Base-by-base conservation (phyloP, 1,140 invertebrate species). In the Campoletis sonorensis region DNA sequence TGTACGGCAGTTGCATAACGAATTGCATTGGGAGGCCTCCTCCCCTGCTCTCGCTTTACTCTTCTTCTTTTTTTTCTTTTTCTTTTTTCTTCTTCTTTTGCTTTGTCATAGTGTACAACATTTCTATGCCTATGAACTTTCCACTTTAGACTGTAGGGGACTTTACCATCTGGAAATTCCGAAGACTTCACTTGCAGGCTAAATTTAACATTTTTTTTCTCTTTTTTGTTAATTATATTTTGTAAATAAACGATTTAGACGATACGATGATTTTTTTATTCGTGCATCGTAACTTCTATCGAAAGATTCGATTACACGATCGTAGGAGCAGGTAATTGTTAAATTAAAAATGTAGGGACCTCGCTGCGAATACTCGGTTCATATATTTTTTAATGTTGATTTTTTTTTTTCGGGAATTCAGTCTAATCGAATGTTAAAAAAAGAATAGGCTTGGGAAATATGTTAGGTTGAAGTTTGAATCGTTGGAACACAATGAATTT, bases 1-100 rank as follows among this genome's bases (percentile, higher is more conserved):
- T 70, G 67, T 33, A 70, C 27, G 70, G 80, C 61, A 67, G 83
- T 89, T 87, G 87, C 85, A 84, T 87, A 88, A 87, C 87, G 51
- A 81, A 79, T 83, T 26, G 76, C 82, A 80, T 70, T 75, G 80
- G 80, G 70, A 81, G 40, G 30, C 51, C 70, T 58, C 54, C 71
- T 21, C 40, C 67, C 21, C n/a, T 26, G 16, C 73, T 58, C 51
- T 26, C 30, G 76, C 80, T 26, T 80, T 68, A 40, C 30, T 49
- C 71, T 82, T 33, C 79, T 81, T 72, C 72, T 79, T 83, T 79
- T 23, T 54, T 67, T 26, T n/a, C n/a, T n/a, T 78, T 54, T 72
- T 16, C 7, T 70, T 30, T 58, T 80, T 75, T 77, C 4, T 51
- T 26, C 73, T 76, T 54, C 73, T 40, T 26, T 8, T 54, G n/a